phyloP scores from a whole-genome alignment of 2,888 invertebrate genomes.

The Ephialtes manifestator region DNA sequence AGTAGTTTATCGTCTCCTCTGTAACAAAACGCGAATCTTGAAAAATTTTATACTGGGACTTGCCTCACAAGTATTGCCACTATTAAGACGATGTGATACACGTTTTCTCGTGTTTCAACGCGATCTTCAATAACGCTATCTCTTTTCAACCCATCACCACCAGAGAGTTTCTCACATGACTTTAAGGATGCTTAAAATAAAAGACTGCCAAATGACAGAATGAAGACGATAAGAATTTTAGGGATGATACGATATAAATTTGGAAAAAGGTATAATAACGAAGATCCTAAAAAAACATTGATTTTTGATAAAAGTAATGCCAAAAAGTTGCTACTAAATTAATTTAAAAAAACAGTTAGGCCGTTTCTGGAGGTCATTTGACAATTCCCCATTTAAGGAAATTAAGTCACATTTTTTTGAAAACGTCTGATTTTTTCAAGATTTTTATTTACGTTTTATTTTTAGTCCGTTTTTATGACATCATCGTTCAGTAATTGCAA shows the following conservation, averaged over 20 bases:
- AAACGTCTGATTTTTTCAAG: not conserved
- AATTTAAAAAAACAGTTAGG: not conserved
- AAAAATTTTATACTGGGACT: not conserved
- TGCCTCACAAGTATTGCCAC: not conserved
- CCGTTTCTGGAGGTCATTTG: too few species aligned
- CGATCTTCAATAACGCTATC: not conserved
- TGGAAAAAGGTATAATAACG: not conserved
- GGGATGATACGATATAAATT: not conserved
- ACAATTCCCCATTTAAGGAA: not conserved
- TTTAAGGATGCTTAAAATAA: not conserved
- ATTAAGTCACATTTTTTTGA: not conserved
- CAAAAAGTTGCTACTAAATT: not conserved
- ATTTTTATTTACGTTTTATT: too few species aligned
- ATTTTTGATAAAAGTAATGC: not conserved
- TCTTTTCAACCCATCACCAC: not conserved
- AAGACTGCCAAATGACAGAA: too few species aligned
- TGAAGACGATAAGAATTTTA: not conserved
- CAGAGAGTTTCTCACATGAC: not conserved
- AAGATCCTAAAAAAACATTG: not conserved
- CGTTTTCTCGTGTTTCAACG: not conserved
- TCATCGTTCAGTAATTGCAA: too few species aligned
- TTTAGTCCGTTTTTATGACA: too few species aligned
- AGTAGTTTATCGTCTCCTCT: not conserved
- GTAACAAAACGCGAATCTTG: not conserved
- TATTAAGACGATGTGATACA: constrained; percentile 17